Conservation (phyloP, 2,888 invertebrate species). For the Brachycybe producta region DNA sequence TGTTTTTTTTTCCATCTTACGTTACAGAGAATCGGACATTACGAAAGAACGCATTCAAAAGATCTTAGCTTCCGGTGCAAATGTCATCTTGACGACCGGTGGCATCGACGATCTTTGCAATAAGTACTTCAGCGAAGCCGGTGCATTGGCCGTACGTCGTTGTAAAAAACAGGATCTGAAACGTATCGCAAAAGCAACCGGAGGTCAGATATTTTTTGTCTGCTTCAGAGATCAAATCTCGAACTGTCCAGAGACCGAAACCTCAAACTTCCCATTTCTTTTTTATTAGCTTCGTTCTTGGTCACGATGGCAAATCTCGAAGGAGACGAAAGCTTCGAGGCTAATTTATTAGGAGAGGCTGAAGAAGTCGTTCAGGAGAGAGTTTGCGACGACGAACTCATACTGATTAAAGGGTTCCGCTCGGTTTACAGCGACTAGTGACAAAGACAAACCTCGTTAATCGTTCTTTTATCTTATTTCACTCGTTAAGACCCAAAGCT, state of each 20-base stretch:
- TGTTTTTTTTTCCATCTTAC: neutral
- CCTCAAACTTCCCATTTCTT: neutral
- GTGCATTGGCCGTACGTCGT: slow-evolving; percentile 92
- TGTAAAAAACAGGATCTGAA: slow-evolving; percentile 92
- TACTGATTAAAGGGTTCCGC: slow-evolving; percentile 92
- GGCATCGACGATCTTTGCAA: slow-evolving; percentile 98
- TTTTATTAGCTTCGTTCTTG: slow-evolving; percentile 54
- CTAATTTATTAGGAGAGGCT: slow-evolving; percentile 83
- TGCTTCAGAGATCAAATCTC: neutral
- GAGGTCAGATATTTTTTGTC: slow-evolving; percentile 38
- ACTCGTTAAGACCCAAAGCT: slow-evolving; percentile 53
- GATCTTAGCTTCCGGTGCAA: slow-evolving; percentile 84
- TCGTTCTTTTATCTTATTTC: too few species aligned
- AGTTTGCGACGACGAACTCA: slow-evolving; percentile 94
- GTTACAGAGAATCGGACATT: slow-evolving; percentile 73
- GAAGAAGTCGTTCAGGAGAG: slow-evolving; percentile 89
- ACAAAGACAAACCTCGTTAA: too few species aligned
- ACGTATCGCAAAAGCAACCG: slow-evolving; percentile 96
- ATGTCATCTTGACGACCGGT: slow-evolving; percentile 84
- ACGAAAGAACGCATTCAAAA: slow-evolving; percentile 95
- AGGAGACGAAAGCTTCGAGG: slow-evolving; percentile 92
- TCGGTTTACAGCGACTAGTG: too few species aligned
- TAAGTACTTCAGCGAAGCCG: slow-evolving; percentile 95
- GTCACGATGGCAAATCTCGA: slow-evolving; percentile 97
- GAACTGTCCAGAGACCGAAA: too few species aligned